Base-by-base conservation (phyloP, 2,888 invertebrate genomes). In the Drosophila sordidula region DNA sequence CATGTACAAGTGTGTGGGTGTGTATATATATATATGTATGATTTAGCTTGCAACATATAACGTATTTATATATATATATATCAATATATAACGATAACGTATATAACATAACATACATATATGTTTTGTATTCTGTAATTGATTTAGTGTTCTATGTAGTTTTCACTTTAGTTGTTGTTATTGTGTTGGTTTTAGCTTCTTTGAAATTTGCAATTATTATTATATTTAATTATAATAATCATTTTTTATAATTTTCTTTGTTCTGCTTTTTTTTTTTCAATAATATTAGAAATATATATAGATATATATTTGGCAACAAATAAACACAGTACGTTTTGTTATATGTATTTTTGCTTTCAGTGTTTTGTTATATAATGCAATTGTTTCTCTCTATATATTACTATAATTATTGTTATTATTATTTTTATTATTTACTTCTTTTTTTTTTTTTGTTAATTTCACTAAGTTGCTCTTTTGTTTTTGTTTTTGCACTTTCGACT, bases 261-360 rank as follows among this genome's bases (percentile, higher is more conserved):
- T 59, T 44, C 61, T 52, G 46, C 56, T 67, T 65, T 67, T 51
- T 51, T 73, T 76, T 75, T 71, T 71, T 69, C 75, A 68, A 65
- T 70, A 4, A 67, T 78, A 79, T 87, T 64, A 81, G 57, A 80
- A 72, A 88, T 82, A 87, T 87, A 84, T 85, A 86, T 88, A 73
- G 55, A 78, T 90, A 89, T 81, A 87, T 90, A 84, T 91, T 91
- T 91, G 91, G 91, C 92, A 91, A 91, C 91, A 91, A 92, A 91
- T 91, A 91, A 91, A 92, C 92, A 92, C 91, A 91, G 92, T 92
- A 92, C 91, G 92, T 90, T 91, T 87, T 76, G 73, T 75, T 75
- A 74, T 71, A 74, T 89, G 67, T 87, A 70, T 62, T 69, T 66
- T 70, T 65, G 75, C 41, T 73, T 75, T 72, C 62, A 76, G 61